Evolutionary conservation across 1,140 invertebrate genomes (phyloP), one percentile per base, ranked within the genome.

Genomic region (Acarapis woodi): DNA sequence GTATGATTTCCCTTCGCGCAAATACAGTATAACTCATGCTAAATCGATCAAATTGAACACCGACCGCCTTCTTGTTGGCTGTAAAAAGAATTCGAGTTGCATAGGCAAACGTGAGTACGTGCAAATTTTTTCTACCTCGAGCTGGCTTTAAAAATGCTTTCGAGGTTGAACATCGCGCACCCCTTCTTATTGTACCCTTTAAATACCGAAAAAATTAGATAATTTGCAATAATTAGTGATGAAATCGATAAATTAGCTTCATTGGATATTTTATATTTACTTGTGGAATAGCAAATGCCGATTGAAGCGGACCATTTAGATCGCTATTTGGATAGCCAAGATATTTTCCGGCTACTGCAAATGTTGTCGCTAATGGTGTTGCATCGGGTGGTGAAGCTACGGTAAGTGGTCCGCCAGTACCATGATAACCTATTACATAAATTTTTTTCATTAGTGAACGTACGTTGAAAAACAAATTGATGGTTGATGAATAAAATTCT

Each of bases 111-210:
- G 78, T 74, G 0, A 77, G 67, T 2, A 87, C 66, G 48, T 83
- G 71, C 0, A 93, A 57, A 51, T 93, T 93, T 16, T 62, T 62
- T 1, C 83, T 58, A 3, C 74, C 55, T 25, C 76, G 61, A 0
- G 71, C 69, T 0, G 85, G 79, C 41, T 76, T 55, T 0, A 94
- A 54, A 46, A 88, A 93, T 0, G 78, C 82, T 54, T 79, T 79
- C 0, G 75, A 67, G 0, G 79, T 77, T 12, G 76, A 83, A 52
- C 85, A 90, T 3, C 87, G 61, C 22, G 71, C 71, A 0, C 83
- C 83, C 30, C 42, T 26, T 39, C 73, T 62, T 34, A 76, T 73
- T 0, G 78, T 88, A 5, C 70, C 80, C 57, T 82, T n/a, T n/a
- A n/a, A n/a, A n/a, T n/a, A n/a, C n/a, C n/a, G n/a, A n/a, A n/a